Percentiles rank a stretch among this genome's conserved stretches.
Evolutionary conservation across 2,888 invertebrate genomes (phyloP).

Genomic region (Tanypteryx hageni): DNA sequence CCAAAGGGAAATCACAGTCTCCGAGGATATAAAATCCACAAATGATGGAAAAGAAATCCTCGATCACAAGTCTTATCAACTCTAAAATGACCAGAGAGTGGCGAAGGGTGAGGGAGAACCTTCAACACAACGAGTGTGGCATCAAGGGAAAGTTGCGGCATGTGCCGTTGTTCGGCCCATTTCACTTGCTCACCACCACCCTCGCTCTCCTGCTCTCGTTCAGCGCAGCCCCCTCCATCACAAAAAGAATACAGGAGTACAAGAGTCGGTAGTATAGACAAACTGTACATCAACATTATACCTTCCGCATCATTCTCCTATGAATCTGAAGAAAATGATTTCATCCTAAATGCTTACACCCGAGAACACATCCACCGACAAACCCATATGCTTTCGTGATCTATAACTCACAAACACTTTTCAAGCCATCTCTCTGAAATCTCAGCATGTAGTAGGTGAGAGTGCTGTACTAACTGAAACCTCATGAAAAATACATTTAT

Average conservation of each 20-base stretch:
- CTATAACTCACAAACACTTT: slow-evolving; percentile 39
- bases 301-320: slow-evolving; percentile 8
- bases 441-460: slow-evolving; percentile 16
- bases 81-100: slow-evolving; percentile 55
- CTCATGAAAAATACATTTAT: slow-evolving; percentile 59
- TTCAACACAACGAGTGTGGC: neutral
- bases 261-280: neutral
- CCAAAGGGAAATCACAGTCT: slow-evolving; percentile 62
- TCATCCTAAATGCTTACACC: slow-evolving; percentile 31
- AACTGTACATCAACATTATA: neutral
- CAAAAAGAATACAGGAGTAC: neutral
- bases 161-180: slow-evolving; percentile 6
- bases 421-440: slow-evolving; percentile 13
- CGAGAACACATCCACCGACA: slow-evolving; percentile 7
- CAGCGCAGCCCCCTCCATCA: neutral
- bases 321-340: slow-evolving; percentile 33
- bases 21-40: slow-evolving; percentile 33
- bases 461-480: slow-evolving; percentile 48
- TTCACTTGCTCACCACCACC: slow-evolving; percentile 8
- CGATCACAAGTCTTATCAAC: neutral
- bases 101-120: neutral
- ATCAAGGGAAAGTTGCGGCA: neutral
- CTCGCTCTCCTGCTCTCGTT: neutral
- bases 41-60: slow-evolving; percentile 8
- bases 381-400: slow-evolving; percentile 35